Percentiles rank a stretch among this genome's conserved stretches.
Evolutionary conservation across 2,113 vertebrate genomes (phyloP).

Genomic region (Xenopus laevis): DNA sequence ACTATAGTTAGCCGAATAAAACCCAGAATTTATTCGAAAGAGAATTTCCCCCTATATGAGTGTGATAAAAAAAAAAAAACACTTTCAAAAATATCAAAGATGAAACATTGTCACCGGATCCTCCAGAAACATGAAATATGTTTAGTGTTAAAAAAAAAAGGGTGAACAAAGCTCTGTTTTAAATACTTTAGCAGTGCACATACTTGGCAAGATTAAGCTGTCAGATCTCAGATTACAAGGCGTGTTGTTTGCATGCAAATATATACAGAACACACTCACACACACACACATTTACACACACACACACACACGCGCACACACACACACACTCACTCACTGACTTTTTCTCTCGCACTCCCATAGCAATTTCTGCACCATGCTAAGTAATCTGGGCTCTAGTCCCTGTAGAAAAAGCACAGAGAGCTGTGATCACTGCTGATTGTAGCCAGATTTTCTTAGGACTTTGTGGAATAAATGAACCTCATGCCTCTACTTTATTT

Average conservation of each 20-base stretch:
- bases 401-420: slow-evolving; percentile 7
- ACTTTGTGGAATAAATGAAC: slow-evolving; percentile 30
- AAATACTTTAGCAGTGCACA: slow-evolving; percentile 39
- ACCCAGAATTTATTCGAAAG: slow-evolving; percentile 2
- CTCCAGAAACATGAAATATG: slow-evolving; percentile 16
- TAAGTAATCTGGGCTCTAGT: slow-evolving; percentile 6
- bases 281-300: slow-evolving; percentile 13
- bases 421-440: slow-evolving; percentile 7
- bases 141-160: slow-evolving; percentile 12
- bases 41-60: background rate
- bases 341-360: background rate
- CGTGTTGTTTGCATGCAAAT: slow-evolving; percentile 56
- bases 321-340: slow-evolving; percentile 1
- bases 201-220: slow-evolving; percentile 71
- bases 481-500: slow-evolving; percentile 21
- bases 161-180: slow-evolving; percentile 1
- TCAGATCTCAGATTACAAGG: slow-evolving; percentile 65
- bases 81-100: slow-evolving; percentile 28
- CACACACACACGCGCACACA: background rate
- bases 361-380: slow-evolving; percentile 25
- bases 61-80: background rate
- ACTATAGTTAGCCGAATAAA: slow-evolving; percentile 22
- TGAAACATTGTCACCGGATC: background rate
- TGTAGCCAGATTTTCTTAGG: slow-evolving; percentile 29
- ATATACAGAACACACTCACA: slow-evolving; percentile 43